A percentile compares a stretch with the other conserved stretches of the same genome.
Evolutionary conservation across 2,888 invertebrate species (phyloP).

Genomic region (Geophilus truncorum): DNA sequence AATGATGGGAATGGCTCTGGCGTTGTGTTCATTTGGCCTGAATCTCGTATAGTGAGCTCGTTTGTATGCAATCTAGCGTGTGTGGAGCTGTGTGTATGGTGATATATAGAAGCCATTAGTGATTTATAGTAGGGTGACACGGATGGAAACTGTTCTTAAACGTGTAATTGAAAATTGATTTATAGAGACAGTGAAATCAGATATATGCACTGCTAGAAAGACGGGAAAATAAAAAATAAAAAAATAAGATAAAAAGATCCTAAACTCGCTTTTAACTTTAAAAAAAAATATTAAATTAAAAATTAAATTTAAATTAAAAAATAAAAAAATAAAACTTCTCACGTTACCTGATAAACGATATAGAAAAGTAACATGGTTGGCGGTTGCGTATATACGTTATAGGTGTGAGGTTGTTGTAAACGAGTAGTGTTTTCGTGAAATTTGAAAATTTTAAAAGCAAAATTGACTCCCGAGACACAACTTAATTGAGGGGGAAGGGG

Average conservation of each 20-base stretch:
- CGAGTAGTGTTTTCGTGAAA: neutral
- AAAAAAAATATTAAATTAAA: neutral
- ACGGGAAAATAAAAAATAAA: neutral
- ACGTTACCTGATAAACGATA: neutral
- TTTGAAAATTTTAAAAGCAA: neutral
- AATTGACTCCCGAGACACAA: neutral
- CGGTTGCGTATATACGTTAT: neutral
- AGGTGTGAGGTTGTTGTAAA: neutral
- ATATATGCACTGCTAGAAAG: conserved; percentile 13
- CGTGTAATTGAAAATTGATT: conserved; percentile 35
- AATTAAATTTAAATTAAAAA: too few species aligned
- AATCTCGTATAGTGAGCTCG: neutral
- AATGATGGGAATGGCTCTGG: conserved; percentile 18
- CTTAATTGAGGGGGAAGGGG: neutral
- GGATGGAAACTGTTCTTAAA: conserved; percentile 30
- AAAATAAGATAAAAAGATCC: neutral
- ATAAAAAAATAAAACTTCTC: neutral
- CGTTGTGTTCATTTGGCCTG: conserved; percentile 12
- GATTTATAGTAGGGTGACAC: conserved; percentile 32
- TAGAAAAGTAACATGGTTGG: neutral
- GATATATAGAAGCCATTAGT: conserved; percentile 33
- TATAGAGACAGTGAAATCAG: conserved; percentile 35
- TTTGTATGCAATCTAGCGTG: conserved; percentile 31
- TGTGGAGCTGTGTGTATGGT: neutral
- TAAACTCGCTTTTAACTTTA: neutral